phyloP scores from a whole-genome alignment of 2,113 vertebrate genomes.

The Edolisoma coerulescens region DNA sequence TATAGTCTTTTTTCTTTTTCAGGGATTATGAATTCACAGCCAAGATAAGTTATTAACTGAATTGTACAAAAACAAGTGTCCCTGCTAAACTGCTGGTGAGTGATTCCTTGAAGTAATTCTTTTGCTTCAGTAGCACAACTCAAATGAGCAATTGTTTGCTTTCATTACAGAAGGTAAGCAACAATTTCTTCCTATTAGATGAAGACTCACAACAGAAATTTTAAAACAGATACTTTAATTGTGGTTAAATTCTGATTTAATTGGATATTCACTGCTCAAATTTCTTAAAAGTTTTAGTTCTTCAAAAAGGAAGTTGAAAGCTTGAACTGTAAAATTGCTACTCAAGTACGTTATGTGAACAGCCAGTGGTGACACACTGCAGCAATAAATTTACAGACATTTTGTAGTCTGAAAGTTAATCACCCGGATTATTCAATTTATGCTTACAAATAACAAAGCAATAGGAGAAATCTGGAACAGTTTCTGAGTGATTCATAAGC shows the following conservation, averaged over 20 bases:
- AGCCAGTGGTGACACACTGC: not conserved
- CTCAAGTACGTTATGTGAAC: not conserved
- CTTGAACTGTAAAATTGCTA: not conserved
- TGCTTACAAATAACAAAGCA: conserved; percentile 29
- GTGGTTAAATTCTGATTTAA: not conserved
- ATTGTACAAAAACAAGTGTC: not conserved
- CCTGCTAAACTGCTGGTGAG: not conserved
- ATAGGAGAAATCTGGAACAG: not conserved
- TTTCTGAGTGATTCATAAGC: conserved; percentile 47
- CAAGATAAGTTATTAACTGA: not conserved
- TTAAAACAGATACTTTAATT: not conserved
- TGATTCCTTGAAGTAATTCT: not conserved
- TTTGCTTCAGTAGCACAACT: not conserved
- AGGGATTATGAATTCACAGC: not conserved
- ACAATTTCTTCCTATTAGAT: not conserved
- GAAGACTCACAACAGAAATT: not conserved
- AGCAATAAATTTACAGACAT: not conserved
- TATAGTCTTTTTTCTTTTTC: not conserved
- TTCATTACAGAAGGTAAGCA: not conserved
- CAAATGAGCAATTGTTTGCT: not conserved
- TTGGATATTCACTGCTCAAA: not conserved
- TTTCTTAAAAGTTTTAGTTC: not conserved
- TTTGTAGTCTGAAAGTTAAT: not conserved
- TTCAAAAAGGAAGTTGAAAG: not conserved
- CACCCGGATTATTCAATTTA: not conserved